Conservation (phyloP, 2,888 invertebrate genomes). For the Netelia virgata region DNA sequence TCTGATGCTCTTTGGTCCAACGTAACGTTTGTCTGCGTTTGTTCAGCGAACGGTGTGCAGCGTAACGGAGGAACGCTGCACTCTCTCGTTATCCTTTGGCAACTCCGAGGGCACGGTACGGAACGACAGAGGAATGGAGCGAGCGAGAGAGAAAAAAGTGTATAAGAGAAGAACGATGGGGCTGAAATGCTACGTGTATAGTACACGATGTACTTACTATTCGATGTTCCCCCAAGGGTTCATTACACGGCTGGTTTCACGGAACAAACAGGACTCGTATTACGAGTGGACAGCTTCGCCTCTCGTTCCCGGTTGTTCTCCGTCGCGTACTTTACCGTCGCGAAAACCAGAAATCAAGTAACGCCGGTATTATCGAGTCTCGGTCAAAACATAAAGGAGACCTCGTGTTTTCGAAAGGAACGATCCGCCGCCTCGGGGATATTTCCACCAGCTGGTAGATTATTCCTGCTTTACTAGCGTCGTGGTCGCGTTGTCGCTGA, state of each 20-base stretch:
- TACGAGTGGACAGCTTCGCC: constrained; percentile 72
- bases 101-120: not conserved
- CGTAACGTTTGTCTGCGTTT: constrained; percentile 35
- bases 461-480: constrained; percentile 43
- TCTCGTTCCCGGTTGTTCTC: constrained; percentile 61
- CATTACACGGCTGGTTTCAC: constrained; percentile 83
- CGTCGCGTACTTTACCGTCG: constrained; percentile 50
- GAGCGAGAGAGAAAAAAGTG: not conserved
- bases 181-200: constrained; percentile 72
- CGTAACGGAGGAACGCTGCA: constrained; percentile 37
- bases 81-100: constrained; percentile 48
- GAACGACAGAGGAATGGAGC: not conserved
- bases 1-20: constrained; percentile 34
- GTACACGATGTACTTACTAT: constrained; percentile 70
- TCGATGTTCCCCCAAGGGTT: constrained; percentile 79
- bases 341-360: not conserved
- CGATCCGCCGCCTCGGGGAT: constrained; percentile 17
- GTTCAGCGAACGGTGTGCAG: constrained; percentile 50
- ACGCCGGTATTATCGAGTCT: constrained; percentile 27
- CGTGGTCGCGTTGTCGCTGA: not conserved
- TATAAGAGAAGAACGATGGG: constrained; percentile 72
- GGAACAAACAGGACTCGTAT: constrained; percentile 80
- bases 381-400: constrained; percentile 40
- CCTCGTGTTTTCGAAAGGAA: constrained; percentile 47
- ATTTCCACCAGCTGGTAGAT: constrained; percentile 37